Evolutionary conservation across 2,888 invertebrate species (phyloP), one percentile per base, ranked within the genome.

Genomic region (Sinhomidia bicolor): DNA sequence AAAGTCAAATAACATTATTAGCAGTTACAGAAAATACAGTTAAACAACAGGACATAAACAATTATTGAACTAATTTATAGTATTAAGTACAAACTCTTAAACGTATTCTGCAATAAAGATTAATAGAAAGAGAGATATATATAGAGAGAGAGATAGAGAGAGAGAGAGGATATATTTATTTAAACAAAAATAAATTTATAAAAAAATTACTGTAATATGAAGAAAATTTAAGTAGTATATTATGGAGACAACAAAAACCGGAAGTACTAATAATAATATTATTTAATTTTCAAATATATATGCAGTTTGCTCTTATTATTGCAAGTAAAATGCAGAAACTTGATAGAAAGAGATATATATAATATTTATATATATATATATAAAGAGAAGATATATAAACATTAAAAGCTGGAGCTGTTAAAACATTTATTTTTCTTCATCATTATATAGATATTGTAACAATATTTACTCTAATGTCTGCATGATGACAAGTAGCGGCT

Each of bases 1-100:
- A 85, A 85, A 85, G 76, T 85, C 54, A 85, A 85, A 79, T 80
- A 86, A 86, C 86, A 84, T 80, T 83, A 81, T 47, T 85, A 86
- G 86, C 86, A 86, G 80, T 79, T 79, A 79, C 79, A 60, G 79
- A 79, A 79, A 79, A 60, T 80, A 74, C 86, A 80, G 76, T 82
- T 87, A 79, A 57, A 87, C 87, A 87, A 87, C 86, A 82, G 81
- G 87, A 87, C 81, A 87, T 82, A 60, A 79, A 60, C 60, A 76
- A 81, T 71, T 85, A 57, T 65, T 36, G 79, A 85, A 51, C 85
- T 78, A 71, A 83, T 65, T 60, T n/a, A 51, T 51, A 14, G 20
- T 57, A 41, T 36, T 60, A 60, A 60, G n/a, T 41, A 79, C 57
- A 79, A 79, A 79, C 60, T 79, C 78, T 60, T 79, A 79, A 57